Percentiles rank a stretch among this genome's conserved stretches.
phyloP scores from a whole-genome alignment of 2,113 vertebrate genomes.

The Ochotona princeps region DNA sequence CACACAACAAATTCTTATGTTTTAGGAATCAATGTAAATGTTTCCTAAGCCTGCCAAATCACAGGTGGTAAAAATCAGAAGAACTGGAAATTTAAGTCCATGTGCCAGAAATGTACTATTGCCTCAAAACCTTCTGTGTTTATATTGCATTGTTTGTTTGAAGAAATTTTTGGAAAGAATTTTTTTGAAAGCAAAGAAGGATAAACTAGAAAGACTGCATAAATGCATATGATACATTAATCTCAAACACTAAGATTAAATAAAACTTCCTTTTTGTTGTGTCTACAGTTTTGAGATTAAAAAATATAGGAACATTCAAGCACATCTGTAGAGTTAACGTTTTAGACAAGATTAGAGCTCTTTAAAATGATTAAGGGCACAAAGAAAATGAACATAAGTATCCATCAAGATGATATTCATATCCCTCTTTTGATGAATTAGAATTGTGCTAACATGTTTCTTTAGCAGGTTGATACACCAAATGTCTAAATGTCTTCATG shows the following conservation, averaged over 20 bases:
- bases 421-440: not conserved
- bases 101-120: constrained; percentile 67
- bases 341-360: constrained; percentile 61
- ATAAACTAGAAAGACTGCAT: constrained; percentile 77
- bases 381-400: not conserved
- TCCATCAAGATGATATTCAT: not conserved
- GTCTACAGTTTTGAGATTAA: constrained; percentile 72
- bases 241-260: constrained; percentile 78
- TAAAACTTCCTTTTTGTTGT: constrained; percentile 73
- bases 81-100: constrained; percentile 37
- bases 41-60: constrained; percentile 50
- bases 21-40: constrained; percentile 23
- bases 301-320: constrained; percentile 74
- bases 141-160: constrained; percentile 78
- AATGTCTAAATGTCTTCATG: not conserved
- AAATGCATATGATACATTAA: constrained; percentile 55
- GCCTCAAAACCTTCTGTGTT: constrained; percentile 78
- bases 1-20: not conserved
- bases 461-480: not conserved
- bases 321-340: constrained; percentile 72
- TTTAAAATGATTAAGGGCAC: constrained; percentile 30
- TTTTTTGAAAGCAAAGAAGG: not conserved
- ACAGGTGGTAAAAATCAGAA: constrained; percentile 38
- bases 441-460: not conserved
- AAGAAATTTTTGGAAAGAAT: constrained; percentile 69